Conservation (phyloP, 2,113 vertebrate species). For the Odobenus rosmarus region DNA sequence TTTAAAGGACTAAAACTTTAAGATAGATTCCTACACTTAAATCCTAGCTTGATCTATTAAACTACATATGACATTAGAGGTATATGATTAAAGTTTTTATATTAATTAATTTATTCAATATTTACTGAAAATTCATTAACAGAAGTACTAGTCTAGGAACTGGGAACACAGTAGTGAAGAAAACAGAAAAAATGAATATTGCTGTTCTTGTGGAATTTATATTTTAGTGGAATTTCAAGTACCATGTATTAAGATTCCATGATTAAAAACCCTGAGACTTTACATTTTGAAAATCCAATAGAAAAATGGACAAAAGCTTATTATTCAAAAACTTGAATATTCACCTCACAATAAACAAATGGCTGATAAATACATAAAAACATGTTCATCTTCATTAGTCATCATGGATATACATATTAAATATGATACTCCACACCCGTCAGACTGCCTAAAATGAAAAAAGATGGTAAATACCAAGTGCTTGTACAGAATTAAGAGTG, state of each 20-base stretch:
- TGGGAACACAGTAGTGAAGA: background rate
- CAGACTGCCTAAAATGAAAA: background rate
- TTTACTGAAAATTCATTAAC: background rate
- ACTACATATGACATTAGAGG: background rate
- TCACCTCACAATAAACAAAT: background rate
- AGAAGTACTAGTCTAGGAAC: background rate
- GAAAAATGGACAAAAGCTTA: background rate
- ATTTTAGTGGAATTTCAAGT: background rate
- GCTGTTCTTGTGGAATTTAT: background rate
- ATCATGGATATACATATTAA: background rate
- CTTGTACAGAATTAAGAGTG: background rate
- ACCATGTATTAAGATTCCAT: background rate
- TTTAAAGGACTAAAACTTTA: background rate
- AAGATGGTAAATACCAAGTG: background rate
- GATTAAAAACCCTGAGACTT: background rate
- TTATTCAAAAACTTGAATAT: background rate
- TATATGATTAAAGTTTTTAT: background rate
- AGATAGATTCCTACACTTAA: background rate
- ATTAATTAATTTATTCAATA: slow-evolving; percentile 4
- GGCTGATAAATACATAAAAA: background rate
- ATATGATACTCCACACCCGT: background rate
- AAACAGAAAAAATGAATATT: background rate
- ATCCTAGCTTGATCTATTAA: background rate
- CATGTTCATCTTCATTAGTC: background rate
- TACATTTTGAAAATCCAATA: background rate